Percentiles rank a stretch among this genome's conserved stretches.
Evolutionary conservation across 2,113 vertebrate species (phyloP).

Genomic region (Psilopogon haemacephalus): DNA sequence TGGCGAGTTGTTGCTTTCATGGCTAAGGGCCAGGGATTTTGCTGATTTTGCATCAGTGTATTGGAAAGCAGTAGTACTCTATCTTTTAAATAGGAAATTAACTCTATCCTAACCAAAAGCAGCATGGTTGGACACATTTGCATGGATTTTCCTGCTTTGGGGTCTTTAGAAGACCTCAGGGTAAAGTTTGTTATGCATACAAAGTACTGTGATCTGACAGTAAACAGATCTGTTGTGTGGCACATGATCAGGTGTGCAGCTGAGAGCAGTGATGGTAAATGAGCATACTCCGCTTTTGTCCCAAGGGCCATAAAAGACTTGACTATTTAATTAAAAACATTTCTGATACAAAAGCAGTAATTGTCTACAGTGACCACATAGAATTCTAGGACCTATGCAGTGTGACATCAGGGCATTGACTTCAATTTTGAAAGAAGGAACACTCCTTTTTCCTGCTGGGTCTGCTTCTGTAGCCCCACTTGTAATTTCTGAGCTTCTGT

Average conservation of each 20-base stretch:
- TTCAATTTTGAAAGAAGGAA: neutral
- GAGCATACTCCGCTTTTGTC: too few species aligned
- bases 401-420: accelerated
- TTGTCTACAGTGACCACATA: accelerated
- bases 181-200: too few species aligned
- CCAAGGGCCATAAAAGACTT: too few species aligned
- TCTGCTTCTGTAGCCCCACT: neutral
- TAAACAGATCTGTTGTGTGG: too few species aligned
- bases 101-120: too few species aligned
- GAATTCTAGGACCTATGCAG: neutral
- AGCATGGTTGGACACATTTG: too few species aligned
- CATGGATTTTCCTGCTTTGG: too few species aligned
- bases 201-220: too few species aligned
- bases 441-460: neutral
- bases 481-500: neutral
- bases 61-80: neutral
- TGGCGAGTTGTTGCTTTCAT: neutral
- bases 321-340: neutral
- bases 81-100: neutral
- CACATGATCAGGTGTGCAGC: too few species aligned
- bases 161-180: too few species aligned
- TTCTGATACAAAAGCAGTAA: neutral
- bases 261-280: too few species aligned
- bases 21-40: neutral
- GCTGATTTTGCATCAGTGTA: neutral